Evolutionary conservation across 2,888 invertebrate genomes (phyloP), one percentile per base, ranked within the genome.

Genomic region (Chromoteleia sp.): DNA sequence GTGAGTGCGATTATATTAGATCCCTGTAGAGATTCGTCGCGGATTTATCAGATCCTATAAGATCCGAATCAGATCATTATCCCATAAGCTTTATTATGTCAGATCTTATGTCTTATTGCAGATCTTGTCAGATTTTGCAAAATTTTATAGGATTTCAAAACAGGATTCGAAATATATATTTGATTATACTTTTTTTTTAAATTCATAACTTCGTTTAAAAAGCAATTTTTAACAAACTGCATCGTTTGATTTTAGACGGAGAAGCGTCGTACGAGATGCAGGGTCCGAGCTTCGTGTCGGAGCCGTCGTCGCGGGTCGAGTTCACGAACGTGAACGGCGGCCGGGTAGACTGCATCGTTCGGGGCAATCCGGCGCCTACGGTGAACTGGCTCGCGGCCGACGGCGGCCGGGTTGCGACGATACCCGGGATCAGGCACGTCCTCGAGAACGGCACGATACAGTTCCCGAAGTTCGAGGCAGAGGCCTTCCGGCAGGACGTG

Each of bases 401-500:
- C 85, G 93, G 93, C 65, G 92, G 92, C 84, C 92, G 92, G 8
- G 92, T 93, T 50, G 90, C 92, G 41, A 93, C 93, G 59, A 93
- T 94, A 83, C 92, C 93, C 21, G 89, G 93, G 88, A 92, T 93
- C 82, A 92, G 93, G 33, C 93, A 93, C 85, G 92, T 93, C 76
- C 91, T 93, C 65, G 92, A 92, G 25, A 93, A 94, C 89, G 93
- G 93, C 33, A 93, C 93, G 21, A 90, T 94, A 52, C 92, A 93
- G 85, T 94, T 94, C 87, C 93, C 93, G 8, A 92, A 93, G 68
- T 94, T 94, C 88, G 92, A 93, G 70, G 93, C 93, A 7, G 93
- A 93, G 83, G 92, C 93, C 73, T 94, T 93, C 87, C 92, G 94
- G 56, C 94, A 93, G 88, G 94, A 94, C 87, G 93, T 94, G 29